phyloP scores from a whole-genome alignment of 2,113 vertebrate species.

The Boulengeromyrus knoepffleri region DNA sequence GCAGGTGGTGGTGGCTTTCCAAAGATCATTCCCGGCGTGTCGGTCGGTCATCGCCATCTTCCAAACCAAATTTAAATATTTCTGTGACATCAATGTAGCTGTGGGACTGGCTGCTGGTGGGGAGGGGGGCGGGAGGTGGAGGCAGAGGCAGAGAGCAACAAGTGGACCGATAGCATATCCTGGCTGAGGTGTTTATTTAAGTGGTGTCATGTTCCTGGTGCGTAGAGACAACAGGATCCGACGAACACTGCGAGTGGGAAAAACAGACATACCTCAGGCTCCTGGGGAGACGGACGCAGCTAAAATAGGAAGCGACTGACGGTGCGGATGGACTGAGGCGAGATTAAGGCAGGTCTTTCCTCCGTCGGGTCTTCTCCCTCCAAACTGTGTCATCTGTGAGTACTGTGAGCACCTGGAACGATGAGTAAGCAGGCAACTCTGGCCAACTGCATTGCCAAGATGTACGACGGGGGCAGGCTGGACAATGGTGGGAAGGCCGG shows the following conservation, averaged over 20 bases:
- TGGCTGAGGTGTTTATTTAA: slow-evolving; percentile 47
- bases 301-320: slow-evolving; percentile 27
- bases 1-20: slow-evolving; percentile 28
- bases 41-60: slow-evolving; percentile 70
- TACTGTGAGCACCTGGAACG: slow-evolving; percentile 23
- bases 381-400: not conserved
- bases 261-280: slow-evolving; percentile 9
- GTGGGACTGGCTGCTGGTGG: slow-evolving; percentile 54
- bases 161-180: slow-evolving; percentile 44
- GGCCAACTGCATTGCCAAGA: slow-evolving; percentile 49
- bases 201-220: slow-evolving; percentile 42
- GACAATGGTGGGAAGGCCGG: slow-evolving; percentile 30
- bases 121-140: slow-evolving; percentile 20
- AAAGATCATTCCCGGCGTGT: slow-evolving; percentile 54
- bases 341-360: slow-evolving; percentile 21
- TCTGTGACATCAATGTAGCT: slow-evolving; percentile 66
- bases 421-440: slow-evolving; percentile 43
- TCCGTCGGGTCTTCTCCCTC: not conserved
- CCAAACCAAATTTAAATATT: slow-evolving; percentile 68
- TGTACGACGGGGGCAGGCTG: slow-evolving; percentile 59
- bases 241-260: slow-evolving; percentile 1
- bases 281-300: slow-evolving; percentile 7
- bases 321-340: not conserved
- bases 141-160: slow-evolving; percentile 16
- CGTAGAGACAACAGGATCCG: slow-evolving; percentile 32